Evolutionary conservation across 2,888 invertebrate species (phyloP).

Genomic region (Trachelus tabidus): DNA sequence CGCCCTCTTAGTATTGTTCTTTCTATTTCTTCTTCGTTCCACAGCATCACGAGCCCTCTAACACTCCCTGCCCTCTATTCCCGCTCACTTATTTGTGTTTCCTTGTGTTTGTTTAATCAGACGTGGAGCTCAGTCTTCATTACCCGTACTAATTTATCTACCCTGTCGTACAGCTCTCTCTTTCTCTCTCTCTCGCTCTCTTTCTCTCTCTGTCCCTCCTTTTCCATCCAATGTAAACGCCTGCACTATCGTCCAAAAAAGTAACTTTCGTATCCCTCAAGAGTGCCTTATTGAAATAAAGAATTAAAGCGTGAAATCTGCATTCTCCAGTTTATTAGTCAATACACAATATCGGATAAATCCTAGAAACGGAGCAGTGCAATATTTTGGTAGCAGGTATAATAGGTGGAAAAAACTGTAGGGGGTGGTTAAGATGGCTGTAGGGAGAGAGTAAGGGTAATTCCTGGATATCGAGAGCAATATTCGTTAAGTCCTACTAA

Average conservation of each 20-base stretch:
- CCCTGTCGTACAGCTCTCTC: slow-evolving; percentile 50
- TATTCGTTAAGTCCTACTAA: slow-evolving; percentile 61
- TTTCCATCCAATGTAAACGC: background rate
- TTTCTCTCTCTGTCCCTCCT: background rate
- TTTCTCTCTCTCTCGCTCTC: background rate
- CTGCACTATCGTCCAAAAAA: background rate
- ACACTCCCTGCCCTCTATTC: slow-evolving; percentile 10
- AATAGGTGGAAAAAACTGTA: background rate
- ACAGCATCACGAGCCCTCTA: slow-evolving; percentile 28
- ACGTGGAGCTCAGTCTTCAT: slow-evolving; percentile 61
- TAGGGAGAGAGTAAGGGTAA: slow-evolving; percentile 21
- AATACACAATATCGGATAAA: background rate
- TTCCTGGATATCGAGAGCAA: slow-evolving; percentile 57
- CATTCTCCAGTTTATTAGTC: background rate
- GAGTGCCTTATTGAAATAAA: background rate
- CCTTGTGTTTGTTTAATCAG: slow-evolving; percentile 63
- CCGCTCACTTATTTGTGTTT: slow-evolving; percentile 47
- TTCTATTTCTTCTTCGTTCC: background rate
- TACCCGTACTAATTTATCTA: slow-evolving; percentile 60
- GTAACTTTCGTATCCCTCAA: background rate
- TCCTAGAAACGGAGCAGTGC: no score
- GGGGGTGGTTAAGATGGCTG: background rate
- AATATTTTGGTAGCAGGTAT: no score
- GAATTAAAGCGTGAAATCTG: background rate
- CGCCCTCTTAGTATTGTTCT: slow-evolving; percentile 26